Conservation (phyloP, 2,797 vertebrate species). For the Aotus griseimembra region DNA sequence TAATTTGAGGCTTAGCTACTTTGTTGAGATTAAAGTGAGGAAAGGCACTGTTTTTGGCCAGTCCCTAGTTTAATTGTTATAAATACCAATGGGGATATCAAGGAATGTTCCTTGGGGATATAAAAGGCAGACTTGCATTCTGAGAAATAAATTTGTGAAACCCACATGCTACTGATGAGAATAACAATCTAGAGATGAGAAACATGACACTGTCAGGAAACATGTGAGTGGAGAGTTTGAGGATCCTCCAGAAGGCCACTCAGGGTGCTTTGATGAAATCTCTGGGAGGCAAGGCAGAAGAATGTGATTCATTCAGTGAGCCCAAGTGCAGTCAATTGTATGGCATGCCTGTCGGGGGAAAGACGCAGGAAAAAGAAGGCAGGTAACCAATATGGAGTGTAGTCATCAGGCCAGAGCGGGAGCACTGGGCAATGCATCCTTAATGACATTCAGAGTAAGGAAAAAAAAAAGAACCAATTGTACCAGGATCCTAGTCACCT, state of each 20-base stretch:
- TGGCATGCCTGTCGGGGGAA: neutral
- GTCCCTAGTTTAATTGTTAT: neutral
- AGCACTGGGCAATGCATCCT: neutral
- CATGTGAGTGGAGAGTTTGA: neutral
- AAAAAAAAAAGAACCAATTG: neutral
- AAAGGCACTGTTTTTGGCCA: neutral
- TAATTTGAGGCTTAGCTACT: neutral
- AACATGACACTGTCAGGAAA: neutral
- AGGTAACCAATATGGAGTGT: neutral
- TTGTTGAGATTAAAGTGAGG: neutral
- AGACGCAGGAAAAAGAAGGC: neutral
- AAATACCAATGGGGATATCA: neutral
- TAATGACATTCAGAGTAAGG: neutral
- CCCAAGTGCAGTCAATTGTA: too few species aligned
- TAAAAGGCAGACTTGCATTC: neutral
- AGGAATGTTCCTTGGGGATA: neutral
- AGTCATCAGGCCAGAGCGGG: neutral
- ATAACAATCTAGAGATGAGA: neutral
- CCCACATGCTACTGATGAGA: neutral
- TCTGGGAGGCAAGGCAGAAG: neutral
- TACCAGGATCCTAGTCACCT: neutral
- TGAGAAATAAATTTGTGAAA: neutral
- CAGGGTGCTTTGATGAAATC: neutral
- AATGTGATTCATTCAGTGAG: neutral
- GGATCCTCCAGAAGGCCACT: neutral